A percentile compares a stretch with the other conserved stretches of the same genome.
Conservation (phyloP, 2,797 vertebrate genomes). For the Pipistrellus kuhlii region DNA sequence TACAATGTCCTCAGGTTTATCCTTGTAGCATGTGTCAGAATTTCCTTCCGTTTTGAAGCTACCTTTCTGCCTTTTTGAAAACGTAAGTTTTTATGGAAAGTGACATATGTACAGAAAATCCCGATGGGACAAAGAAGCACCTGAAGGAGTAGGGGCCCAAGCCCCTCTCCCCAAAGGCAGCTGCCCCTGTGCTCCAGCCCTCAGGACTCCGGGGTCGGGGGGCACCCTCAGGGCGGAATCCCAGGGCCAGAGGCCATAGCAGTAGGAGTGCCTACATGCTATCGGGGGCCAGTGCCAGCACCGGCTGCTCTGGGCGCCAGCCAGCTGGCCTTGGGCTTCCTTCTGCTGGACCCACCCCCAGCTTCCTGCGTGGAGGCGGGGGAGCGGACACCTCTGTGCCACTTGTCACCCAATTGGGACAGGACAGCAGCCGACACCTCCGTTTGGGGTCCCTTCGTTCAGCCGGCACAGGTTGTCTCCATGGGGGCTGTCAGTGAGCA, state of each 20-base stretch:
- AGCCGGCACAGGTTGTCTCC: not conserved
- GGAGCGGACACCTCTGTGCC: not conserved
- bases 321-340: constrained; percentile 26
- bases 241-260: constrained; percentile 46
- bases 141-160: fast-evolving
- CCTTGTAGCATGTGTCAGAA: not conserved
- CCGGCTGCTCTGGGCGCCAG: not conserved
- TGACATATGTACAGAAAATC: not conserved
- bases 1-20: not conserved
- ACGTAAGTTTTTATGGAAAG: not conserved
- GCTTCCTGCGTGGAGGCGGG: constrained; percentile 26
- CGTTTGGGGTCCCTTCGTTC: not conserved
- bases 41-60: not conserved
- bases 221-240: not conserved
- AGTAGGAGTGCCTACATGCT: constrained; percentile 44
- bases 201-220: not conserved
- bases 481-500: no score
- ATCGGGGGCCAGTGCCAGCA: not conserved
- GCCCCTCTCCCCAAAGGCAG: not conserved
- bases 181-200: fast-evolving
- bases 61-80: not conserved
- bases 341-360: not conserved
- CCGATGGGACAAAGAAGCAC: not conserved
- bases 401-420: fast-evolving
- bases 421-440: not conserved